Evolutionary conservation across 2,113 vertebrate genomes (phyloP).

Genomic region (Pseudorasbora parva): DNA sequence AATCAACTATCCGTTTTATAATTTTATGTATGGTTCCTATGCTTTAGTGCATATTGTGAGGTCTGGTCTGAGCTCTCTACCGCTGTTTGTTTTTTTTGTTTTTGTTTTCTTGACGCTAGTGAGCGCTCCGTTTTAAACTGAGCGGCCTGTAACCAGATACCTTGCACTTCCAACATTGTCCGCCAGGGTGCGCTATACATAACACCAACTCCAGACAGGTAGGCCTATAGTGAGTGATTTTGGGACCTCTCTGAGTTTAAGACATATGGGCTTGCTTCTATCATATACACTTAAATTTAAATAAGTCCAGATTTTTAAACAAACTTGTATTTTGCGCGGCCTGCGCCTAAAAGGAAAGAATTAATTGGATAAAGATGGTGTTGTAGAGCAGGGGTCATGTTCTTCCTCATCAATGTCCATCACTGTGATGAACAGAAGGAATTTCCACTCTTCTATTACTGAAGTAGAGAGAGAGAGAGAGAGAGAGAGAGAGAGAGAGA

Average conservation of each 20-base stretch:
- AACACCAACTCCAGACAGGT: background rate
- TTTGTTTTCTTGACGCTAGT: conserved; percentile 9
- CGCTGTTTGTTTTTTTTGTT: background rate
- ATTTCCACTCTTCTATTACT: conserved; percentile 62
- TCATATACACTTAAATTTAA: background rate
- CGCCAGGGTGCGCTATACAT: conserved; percentile 31
- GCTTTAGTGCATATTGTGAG: background rate
- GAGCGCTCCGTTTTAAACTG: background rate
- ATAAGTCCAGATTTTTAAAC: background rate
- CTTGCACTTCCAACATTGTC: background rate
- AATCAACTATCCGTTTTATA: background rate
- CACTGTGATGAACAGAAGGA: conserved; percentile 59
- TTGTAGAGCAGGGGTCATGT: conserved; percentile 14
- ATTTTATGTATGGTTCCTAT: background rate
- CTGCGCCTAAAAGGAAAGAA: background rate
- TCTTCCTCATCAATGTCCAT: conserved; percentile 53
- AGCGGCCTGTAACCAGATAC: background rate
- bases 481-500: conserved; percentile 2
- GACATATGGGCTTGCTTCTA: background rate
- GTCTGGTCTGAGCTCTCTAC: conserved; percentile 6
- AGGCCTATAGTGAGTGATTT: background rate
- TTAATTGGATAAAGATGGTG: background rate
- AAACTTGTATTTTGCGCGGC: background rate
- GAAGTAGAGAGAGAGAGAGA: conserved; percentile 12
- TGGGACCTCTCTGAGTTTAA: background rate